Base-by-base conservation (phyloP, 2,113 vertebrate species). In the Oriolus oriolus region DNA sequence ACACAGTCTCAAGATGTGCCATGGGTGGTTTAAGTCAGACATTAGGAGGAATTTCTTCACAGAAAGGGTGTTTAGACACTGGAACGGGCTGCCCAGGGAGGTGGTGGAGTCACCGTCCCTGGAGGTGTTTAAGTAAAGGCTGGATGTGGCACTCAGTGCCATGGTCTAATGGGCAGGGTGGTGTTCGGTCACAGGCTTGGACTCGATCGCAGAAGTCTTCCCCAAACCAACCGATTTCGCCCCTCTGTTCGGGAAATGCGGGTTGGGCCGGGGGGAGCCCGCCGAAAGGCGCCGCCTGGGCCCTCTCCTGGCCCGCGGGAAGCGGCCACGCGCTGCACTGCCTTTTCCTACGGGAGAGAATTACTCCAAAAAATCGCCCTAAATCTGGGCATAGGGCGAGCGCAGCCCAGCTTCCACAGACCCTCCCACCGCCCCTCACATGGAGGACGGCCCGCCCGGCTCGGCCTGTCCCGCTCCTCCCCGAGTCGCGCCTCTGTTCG, bases 181-280 rank as follows among this genome's bases (percentile, higher is more conserved):
- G 15, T 33, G 50, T 50, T 42, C 5, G 17, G 31, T 23, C 50
- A 33, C 6, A 28, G 21, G 22, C n/a, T 7, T 65, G 52, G 52
- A 33, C 15, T 23, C 7, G 31, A 57, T 20, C 2, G 27, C 68
- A 52, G 35, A 37, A 19, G 19, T 24, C 16, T 30, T 63, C n/a
- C 30, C 56, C 60, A 81, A 59, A 27, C 31, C 18, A 19, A 10
- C 0, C 6, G 63, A 37, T 60, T 28, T 53, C 33, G 5, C 20
- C 24, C 6, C 18, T 41, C 24, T 13, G 7, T 17, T 23, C 7
- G 19, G 23, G 49, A 37, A 49, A 31, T 0, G 4, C 0, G 6
- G 11, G 7, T 31, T 57, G 2, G 3, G 18, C 3, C 2, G 1
- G 22, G 21, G 17, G 26, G 6, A 37, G 11, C 49, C 18, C 10